Conservation (phyloP, 2,113 vertebrate genomes). For the Fregetta grallaria region DNA sequence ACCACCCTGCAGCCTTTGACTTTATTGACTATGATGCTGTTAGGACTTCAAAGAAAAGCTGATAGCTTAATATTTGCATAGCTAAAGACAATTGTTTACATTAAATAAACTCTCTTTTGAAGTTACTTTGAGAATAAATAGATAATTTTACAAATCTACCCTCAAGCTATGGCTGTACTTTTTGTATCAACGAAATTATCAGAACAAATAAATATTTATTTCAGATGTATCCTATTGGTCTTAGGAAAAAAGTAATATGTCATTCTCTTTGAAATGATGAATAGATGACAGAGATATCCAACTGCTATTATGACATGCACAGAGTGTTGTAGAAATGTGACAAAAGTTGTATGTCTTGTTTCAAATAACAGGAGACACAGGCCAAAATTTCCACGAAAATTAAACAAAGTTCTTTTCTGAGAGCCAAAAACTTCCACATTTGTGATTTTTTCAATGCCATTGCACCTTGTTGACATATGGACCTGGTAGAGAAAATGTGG, state of each 20-base stretch:
- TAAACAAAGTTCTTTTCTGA: neutral
- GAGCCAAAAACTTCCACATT: neutral
- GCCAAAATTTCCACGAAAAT: neutral
- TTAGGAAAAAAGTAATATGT: neutral
- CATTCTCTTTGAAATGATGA: conserved; percentile 8
- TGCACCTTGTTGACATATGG: neutral
- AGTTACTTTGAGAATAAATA: neutral
- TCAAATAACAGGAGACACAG: neutral
- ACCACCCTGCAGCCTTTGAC: neutral
- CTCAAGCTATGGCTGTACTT: neutral
- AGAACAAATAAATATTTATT: conserved; percentile 7
- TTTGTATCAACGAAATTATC: neutral
- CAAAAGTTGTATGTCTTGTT: neutral
- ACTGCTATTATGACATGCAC: neutral
- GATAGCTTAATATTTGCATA: neutral
- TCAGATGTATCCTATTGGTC: neutral
- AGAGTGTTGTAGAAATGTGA: neutral
- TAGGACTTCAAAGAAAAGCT: neutral
- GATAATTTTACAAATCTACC: neutral
- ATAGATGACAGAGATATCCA: neutral
- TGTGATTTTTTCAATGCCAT: neutral
- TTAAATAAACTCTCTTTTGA: neutral
- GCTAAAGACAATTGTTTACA: neutral
- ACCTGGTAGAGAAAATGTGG: neutral
- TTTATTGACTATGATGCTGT: neutral